Evolutionary conservation across 2,113 vertebrate species (phyloP), one percentile per base, ranked within the genome.

Genomic region (Hemibagrus wyckioides): DNA sequence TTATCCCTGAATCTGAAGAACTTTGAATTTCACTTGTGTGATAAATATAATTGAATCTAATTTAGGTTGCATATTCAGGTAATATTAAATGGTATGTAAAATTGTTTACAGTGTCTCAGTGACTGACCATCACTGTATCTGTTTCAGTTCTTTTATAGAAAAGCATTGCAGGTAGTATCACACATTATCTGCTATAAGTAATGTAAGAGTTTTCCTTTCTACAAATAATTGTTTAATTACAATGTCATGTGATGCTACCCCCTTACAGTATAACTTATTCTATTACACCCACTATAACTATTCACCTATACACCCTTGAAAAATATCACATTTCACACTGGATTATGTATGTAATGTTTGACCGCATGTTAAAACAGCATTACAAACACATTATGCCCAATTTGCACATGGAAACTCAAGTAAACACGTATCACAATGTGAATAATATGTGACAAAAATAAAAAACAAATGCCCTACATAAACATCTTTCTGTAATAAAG

Each of bases 1-100:
- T 93, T 79, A 89, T 97, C 88, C 97, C 98, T 81, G 98, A 99
- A 93, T 97, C 98, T 59, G 98, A 99, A 23, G 98, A 99, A 91
- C 96, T 99, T 90, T 99, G 94, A 99, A 17, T 39, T 73, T 67
- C 9, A 75, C 36, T 85, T 54, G 39, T 76, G 67, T 83, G 67
- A 76, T 39, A 10, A 33, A 50, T 23, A 17, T 57, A 25, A 81
- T 41, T 63, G 14, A 48, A 56, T 41, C 25, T 81, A 59, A 39
- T 80, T 59, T 36, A 57, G 28, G 10, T 17, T 71, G 41, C 73
- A 71, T 52, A 59, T 71, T 57, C 52, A 57, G 30, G n/a, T 56
- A 56, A 80, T 6, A 56, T 56, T 80, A 61, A 85, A 41, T 57
- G 76, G 54, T 79, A 76, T 81, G 85, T 63, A 63, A 56, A 15